Conservation (phyloP, 2,113 vertebrate genomes). For the Mionectes macconnelli region DNA sequence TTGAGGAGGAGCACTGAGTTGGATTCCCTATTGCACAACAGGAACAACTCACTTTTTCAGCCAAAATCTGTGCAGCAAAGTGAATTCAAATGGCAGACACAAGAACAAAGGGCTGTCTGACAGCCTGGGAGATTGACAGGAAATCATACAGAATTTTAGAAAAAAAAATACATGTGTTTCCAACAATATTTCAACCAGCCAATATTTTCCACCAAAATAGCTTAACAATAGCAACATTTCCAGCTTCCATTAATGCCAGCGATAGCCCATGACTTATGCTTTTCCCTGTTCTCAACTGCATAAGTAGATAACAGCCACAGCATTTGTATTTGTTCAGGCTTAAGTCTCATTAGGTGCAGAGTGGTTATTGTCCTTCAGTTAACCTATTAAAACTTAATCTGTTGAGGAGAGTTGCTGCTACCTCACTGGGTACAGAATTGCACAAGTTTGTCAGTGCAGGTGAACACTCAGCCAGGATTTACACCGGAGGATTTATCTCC, state of each 20-base stretch:
- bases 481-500: background rate
- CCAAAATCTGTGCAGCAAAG: background rate
- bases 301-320: background rate
- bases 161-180: background rate
- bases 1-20: background rate
- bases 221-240: background rate
- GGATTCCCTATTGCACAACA: background rate
- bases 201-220: background rate
- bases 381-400: background rate
- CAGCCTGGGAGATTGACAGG: background rate
- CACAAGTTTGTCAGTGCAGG: background rate
- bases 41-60: background rate
- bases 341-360: background rate
- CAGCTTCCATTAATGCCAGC: background rate
- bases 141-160: background rate
- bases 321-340: background rate
- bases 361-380: background rate
- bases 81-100: background rate
- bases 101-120: background rate
- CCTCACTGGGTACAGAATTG: background rate
- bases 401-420: background rate
- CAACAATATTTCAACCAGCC: background rate
- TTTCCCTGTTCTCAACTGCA: background rate
- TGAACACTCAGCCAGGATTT: background rate
- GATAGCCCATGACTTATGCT: background rate